Conservation (phyloP, 2,797 vertebrate species). For the Pipistrellus nathusii region DNA sequence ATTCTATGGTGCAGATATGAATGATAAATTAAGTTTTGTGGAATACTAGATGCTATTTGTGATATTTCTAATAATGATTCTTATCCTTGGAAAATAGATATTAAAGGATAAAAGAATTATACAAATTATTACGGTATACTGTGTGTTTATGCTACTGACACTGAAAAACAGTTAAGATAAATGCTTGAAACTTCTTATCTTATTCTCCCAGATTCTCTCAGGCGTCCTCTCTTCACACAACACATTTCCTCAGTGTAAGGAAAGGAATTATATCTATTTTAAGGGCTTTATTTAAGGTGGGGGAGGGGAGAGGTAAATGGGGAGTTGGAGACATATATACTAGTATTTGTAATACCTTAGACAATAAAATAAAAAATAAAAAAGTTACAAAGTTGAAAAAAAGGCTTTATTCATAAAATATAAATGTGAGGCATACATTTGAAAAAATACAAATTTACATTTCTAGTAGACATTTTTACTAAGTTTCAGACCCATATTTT, state of each 20-base stretch:
- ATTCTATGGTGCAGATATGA: background rate
- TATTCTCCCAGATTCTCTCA: background rate
- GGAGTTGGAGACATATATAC: no score
- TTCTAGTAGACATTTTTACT: constrained; percentile 18
- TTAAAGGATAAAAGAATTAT: background rate
- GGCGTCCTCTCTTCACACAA: background rate
- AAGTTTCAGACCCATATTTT: background rate
- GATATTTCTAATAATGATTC: constrained; percentile 24
- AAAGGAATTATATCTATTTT: background rate
- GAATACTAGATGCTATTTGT: background rate
- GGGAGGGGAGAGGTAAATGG: no score
- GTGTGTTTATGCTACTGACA: background rate
- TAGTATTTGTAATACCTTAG: no score
- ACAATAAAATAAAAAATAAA: no score
- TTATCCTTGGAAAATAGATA: constrained; percentile 13
- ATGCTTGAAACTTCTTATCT: background rate
- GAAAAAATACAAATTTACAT: background rate
- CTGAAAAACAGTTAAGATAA: background rate
- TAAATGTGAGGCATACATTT: background rate
- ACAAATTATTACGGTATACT: background rate
- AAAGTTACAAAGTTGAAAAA: no score
- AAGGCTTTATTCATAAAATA: background rate
- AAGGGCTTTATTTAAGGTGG: background rate
- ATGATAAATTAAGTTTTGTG: constrained; percentile 18
- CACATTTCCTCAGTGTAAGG: background rate